Base-by-base conservation (phyloP, 2,113 vertebrate species). In the Epinephelus moara region DNA sequence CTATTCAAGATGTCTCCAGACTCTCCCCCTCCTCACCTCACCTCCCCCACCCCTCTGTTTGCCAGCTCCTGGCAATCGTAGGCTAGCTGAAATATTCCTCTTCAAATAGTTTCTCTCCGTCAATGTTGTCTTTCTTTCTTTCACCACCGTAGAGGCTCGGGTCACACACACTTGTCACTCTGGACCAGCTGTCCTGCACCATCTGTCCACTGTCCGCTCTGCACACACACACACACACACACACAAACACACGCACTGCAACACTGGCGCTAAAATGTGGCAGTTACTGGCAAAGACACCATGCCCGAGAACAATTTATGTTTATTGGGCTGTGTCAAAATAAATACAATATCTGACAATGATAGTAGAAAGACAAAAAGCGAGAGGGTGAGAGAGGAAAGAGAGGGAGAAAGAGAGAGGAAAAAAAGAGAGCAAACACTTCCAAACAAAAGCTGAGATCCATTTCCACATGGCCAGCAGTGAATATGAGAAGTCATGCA, bases 101-200 rank as follows among this genome's bases (percentile, higher is more conserved):
- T 92, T 93, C 92, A 94, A 94, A 94, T 92, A 94, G 87, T 91
- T 93, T 88, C 93, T 89, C 89, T 94, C 87, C 73, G 88, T 94
- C 94, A 94, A 93, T 91, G 94, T 94, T 94, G 91, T 93, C 92
- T 94, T 93, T 93, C 93, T 93, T 92, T 94, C 92, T 93, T 94
- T 94, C 94, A 92, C 80, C 93, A 86, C 92, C 79, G 69, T 76
- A 70, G 72, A 92, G 84, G 86, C 93, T 90, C 78, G 85, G 92
- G 93, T 94, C 94, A 93, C 94, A 93, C 91, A 93, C 93, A 92
- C 93, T 93, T 91, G 93, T 93, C 93, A 92, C 93, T 93, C 90
- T 72, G 89, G 90, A 91, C 91, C 94, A 94, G 94, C 94, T 94
- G 94, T 93, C 94, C 87, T 75, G 84, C 91, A 85, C 93, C 94